Conservation (phyloP, 2,888 invertebrate species). For the Ochropleura leucogaster region DNA sequence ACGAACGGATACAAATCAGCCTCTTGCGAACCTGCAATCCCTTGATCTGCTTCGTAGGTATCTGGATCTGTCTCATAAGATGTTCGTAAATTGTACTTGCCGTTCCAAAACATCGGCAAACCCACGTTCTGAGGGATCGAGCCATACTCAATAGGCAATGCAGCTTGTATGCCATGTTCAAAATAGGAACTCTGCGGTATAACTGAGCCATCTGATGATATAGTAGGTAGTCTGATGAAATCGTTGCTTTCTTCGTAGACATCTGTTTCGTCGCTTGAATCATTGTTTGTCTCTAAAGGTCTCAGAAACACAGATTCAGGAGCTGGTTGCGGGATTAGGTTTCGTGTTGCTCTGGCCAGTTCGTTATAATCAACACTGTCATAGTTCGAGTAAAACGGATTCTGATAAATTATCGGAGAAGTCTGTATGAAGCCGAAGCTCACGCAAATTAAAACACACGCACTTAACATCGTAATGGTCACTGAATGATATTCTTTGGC, state of each 20-base stretch:
- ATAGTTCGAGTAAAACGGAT: slow-evolving; percentile 34
- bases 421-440: slow-evolving; percentile 48
- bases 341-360: slow-evolving; percentile 25
- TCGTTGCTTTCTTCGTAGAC: slow-evolving; percentile 32
- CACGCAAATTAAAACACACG: slow-evolving; percentile 47
- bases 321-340: slow-evolving; percentile 17
- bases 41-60: slow-evolving; percentile 33
- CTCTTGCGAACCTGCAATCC: slow-evolving; percentile 41
- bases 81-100: slow-evolving; percentile 34
- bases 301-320: slow-evolving; percentile 35
- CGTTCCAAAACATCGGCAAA: slow-evolving; percentile 35
- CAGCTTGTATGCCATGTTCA: slow-evolving; percentile 36
- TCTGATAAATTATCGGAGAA: slow-evolving; percentile 42
- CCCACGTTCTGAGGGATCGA: slow-evolving; percentile 24
- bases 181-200: slow-evolving; percentile 41
- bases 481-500: slow-evolving; percentile 32
- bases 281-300: slow-evolving; percentile 15
- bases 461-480: slow-evolving; percentile 49
- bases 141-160: slow-evolving; percentile 38
- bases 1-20: slow-evolving; percentile 53
- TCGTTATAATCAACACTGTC: slow-evolving; percentile 33
- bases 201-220: slow-evolving; percentile 23
- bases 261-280: slow-evolving; percentile 26
- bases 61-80: slow-evolving; percentile 36
- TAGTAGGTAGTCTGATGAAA: slow-evolving; percentile 36